Evolutionary conservation across 53 echinoderm and acorn worm species (phyloP).

Genomic region (Holothuria scabra): DNA sequence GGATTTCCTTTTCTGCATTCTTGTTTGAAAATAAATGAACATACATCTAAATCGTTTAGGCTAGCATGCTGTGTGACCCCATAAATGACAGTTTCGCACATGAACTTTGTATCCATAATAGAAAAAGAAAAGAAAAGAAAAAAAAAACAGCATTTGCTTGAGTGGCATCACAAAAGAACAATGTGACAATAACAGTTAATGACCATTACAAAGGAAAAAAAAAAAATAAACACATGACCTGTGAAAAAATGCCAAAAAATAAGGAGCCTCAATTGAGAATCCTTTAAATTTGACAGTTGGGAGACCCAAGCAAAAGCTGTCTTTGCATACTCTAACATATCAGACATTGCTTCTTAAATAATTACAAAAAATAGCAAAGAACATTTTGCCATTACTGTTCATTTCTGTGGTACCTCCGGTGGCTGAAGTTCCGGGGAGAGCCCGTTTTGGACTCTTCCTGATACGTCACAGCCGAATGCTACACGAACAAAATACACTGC

Average conservation of each 20-base stretch:
- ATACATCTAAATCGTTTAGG: neutral
- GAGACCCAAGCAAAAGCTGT: constrained; percentile 41
- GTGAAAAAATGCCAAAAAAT: constrained; percentile 36
- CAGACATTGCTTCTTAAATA: constrained; percentile 36
- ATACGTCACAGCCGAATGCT: constrained; percentile 94
- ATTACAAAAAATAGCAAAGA: constrained; percentile 51
- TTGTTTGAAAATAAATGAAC: neutral
- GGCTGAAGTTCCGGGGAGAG: constrained; percentile 53
- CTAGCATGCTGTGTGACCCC: constrained; percentile 12
- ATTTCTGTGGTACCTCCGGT: constrained; percentile 47
- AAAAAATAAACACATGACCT: constrained; percentile 19
- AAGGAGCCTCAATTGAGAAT: neutral
- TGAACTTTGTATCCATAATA: neutral
- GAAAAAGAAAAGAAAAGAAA: constrained; percentile 22
- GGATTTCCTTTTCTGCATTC: neutral
- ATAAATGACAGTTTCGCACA: neutral
- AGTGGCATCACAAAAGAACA: constrained; percentile 27
- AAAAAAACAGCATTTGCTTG: constrained; percentile 47
- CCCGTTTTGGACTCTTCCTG: constrained; percentile 54
- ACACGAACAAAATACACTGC: constrained; percentile 94
- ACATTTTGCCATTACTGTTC: constrained; percentile 51
- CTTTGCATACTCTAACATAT: constrained; percentile 1
- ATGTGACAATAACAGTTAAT: neutral
- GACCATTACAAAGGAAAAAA: neutral
- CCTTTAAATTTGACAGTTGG: neutral